phyloP scores from a whole-genome alignment of 2,888 invertebrate genomes.

The Tigriopus californicus region DNA sequence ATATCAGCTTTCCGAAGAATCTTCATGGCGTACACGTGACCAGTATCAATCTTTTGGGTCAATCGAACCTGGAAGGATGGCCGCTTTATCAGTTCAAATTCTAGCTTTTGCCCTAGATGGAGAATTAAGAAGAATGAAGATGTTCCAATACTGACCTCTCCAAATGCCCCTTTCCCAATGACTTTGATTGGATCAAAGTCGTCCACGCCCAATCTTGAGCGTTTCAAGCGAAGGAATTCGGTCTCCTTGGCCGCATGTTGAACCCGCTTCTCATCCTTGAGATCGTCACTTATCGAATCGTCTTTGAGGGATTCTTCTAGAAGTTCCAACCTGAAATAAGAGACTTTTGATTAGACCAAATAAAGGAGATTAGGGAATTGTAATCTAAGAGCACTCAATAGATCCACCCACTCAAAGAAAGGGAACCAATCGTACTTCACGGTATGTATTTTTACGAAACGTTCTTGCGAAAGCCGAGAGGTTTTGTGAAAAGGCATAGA shows the following conservation, averaged over 20 bases:
- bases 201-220: slow-evolving; percentile 86
- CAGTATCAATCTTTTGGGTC: slow-evolving; percentile 98
- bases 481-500: no score
- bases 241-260: slow-evolving; percentile 98
- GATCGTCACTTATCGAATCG: slow-evolving; percentile 50
- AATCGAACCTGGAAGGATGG: slow-evolving; percentile 51
- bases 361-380: no score
- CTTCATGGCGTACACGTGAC: slow-evolving; percentile 99
- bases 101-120: no score
- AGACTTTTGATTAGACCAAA: not conserved
- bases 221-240: slow-evolving; percentile 85
- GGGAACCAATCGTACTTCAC: no score
- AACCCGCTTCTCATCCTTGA: slow-evolving; percentile 78
- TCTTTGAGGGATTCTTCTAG: slow-evolving; percentile 59
- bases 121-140: no score
- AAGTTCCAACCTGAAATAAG: slow-evolving; percentile 26
- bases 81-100: not conserved
- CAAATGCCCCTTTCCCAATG: slow-evolving; percentile 79
- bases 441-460: no score
- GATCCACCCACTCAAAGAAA: no score
- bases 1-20: slow-evolving; percentile 95
- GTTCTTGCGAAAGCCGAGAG: no score
- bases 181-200: slow-evolving; percentile 94
- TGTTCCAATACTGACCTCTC: slow-evolving; percentile 43
- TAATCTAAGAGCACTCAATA: no score